These are phyloP conservation scores for Drosophila tani DNA, from an alignment of 1,140 invertebrate species.

Conservation along the genomic window DNA sequence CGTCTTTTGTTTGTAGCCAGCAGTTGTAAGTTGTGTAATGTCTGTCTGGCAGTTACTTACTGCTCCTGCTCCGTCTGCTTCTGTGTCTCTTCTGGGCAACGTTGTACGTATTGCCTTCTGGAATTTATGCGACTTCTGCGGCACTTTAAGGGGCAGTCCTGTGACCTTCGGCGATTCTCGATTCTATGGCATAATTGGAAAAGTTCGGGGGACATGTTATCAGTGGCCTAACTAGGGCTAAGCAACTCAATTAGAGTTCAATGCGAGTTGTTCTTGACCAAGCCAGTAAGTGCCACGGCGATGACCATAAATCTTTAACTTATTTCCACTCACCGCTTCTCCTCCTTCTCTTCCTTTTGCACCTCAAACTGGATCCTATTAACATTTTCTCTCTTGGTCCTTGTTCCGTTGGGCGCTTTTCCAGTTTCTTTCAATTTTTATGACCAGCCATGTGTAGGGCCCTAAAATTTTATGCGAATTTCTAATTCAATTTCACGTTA, in stretches of 20 bases:
- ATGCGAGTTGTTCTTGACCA: slow-evolving; percentile 19
- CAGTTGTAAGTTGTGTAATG: slow-evolving; percentile 54
- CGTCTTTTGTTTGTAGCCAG: slow-evolving; percentile 40
- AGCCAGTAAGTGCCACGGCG: slow-evolving; percentile 3
- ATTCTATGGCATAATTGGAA: slow-evolving; percentile 65
- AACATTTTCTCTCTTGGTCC: slow-evolving; percentile 14
- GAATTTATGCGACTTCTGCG: slow-evolving; percentile 60
- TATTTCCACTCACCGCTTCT: slow-evolving; percentile 17
- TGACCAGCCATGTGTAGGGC: slow-evolving; percentile 47
- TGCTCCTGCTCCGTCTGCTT: slow-evolving; percentile 15
- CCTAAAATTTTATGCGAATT: slow-evolving; percentile 65
- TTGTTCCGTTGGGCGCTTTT: background rate
- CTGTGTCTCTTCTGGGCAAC: background rate
- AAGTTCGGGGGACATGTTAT: slow-evolving; percentile 40
- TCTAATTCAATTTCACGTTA: slow-evolving; percentile 75
- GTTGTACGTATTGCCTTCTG: slow-evolving; percentile 15
- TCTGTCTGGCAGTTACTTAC: slow-evolving; percentile 47
- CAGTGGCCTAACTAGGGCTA: slow-evolving; percentile 8
- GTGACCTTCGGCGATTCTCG: slow-evolving; percentile 11
- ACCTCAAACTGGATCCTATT: slow-evolving; percentile 20
- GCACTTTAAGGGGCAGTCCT: slow-evolving; percentile 32
- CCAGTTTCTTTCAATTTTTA: slow-evolving; percentile 29
- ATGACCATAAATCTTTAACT: slow-evolving; percentile 29
- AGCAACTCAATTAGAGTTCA: slow-evolving; percentile 53
- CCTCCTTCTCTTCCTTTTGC: background rate